Percentiles rank a stretch among this genome's conserved stretches.
Conservation (phyloP, 2,888 invertebrate genomes). For the Polymixis flavicincta region DNA sequence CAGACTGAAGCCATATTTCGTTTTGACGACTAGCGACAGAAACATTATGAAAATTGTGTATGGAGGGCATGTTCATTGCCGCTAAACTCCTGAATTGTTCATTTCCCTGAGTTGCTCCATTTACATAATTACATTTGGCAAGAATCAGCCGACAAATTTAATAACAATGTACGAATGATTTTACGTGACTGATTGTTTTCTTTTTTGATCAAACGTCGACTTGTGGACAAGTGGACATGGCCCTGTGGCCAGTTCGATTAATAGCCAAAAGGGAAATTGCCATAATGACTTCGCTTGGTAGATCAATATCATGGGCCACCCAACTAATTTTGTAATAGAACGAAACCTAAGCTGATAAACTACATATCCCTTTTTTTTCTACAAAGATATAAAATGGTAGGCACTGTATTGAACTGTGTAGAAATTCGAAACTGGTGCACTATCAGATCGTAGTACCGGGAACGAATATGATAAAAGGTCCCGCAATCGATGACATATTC, state of each 20-base stretch:
- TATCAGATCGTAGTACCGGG: conserved; percentile 57
- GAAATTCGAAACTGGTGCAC: conserved; percentile 25
- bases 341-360: not conserved
- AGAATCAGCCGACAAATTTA: conserved; percentile 33
- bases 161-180: conserved; percentile 4
- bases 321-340: conserved; percentile 7
- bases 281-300: conserved; percentile 24
- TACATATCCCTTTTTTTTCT: not conserved
- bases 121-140: conserved; percentile 18
- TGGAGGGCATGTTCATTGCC: conserved; percentile 9
- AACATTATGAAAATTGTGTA: conserved; percentile 21
- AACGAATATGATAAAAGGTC: conserved; percentile 68
- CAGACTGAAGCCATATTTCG: conserved; percentile 41
- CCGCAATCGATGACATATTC: conserved; percentile 70
- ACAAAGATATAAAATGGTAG: conserved; percentile 21
- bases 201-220: conserved; percentile 10
- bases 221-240: not conserved
- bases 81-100: conserved; percentile 35
- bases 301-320: conserved; percentile 26
- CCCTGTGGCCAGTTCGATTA: not conserved
- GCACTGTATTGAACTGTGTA: not conserved
- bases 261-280: conserved; percentile 21
- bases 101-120: conserved; percentile 33
- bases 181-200: conserved; percentile 1
- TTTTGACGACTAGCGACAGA: conserved; percentile 11